A percentile compares a stretch with the other conserved stretches of the same genome.
These are phyloP conservation scores for Lamproptera curius DNA, from an alignment of 2,888 invertebrate genomes.

Conservation along the genomic window DNA sequence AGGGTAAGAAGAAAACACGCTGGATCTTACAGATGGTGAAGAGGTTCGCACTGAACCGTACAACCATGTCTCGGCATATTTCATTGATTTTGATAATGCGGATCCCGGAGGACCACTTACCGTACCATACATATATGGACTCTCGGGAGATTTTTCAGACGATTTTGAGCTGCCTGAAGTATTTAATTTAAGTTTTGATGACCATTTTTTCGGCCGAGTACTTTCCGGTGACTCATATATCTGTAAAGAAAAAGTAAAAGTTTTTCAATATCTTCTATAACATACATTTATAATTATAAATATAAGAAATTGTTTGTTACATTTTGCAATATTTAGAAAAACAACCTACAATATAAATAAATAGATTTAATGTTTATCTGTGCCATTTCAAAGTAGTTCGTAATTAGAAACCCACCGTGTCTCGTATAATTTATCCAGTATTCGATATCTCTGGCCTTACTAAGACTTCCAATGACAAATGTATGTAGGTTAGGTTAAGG, in stretches of 20 bases:
- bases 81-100: slow-evolving; percentile 89
- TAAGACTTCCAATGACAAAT: slow-evolving; percentile 6
- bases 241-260: slow-evolving; percentile 48
- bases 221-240: slow-evolving; percentile 73
- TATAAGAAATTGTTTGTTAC: background rate
- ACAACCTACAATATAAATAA: too few species aligned
- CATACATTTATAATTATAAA: too few species aligned
- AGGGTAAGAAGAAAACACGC: slow-evolving; percentile 70
- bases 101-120: slow-evolving; percentile 81
- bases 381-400: slow-evolving; percentile 12
- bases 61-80: slow-evolving; percentile 91
- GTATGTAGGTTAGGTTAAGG: background rate
- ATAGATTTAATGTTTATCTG: background rate
- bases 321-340: too few species aligned
- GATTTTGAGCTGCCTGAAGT: slow-evolving; percentile 66
- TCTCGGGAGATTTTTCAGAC: slow-evolving; percentile 68
- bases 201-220: slow-evolving; percentile 83
- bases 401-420: slow-evolving; percentile 13
- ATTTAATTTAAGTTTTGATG: slow-evolving; percentile 82
- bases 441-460: slow-evolving; percentile 13
- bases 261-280: background rate
- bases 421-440: slow-evolving; percentile 8
- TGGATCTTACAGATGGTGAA: slow-evolving; percentile 64
- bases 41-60: slow-evolving; percentile 86
- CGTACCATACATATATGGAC: slow-evolving; percentile 70